phyloP scores from a whole-genome alignment of 2,888 invertebrate species.

The Oscheius sp. region DNA sequence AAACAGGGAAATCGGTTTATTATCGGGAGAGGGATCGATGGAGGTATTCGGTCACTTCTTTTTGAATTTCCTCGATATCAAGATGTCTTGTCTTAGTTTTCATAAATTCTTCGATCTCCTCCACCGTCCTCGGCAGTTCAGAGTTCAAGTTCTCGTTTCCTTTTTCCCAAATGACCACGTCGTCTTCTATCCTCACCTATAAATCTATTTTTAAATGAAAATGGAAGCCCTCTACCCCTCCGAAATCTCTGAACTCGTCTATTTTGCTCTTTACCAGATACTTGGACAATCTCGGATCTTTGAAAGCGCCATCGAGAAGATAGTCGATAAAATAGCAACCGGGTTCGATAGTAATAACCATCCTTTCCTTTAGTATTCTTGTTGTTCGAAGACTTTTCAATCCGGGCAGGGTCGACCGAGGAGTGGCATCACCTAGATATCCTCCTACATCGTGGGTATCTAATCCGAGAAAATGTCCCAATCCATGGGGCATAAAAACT shows the following conservation, averaged over 20 bases:
- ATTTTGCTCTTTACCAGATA: conserved; percentile 84
- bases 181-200: conserved; percentile 89
- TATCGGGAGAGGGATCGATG: background rate
- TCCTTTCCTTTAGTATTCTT: conserved; percentile 78
- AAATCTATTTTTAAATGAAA: background rate
- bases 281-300: conserved; percentile 78
- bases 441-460: conserved; percentile 98
- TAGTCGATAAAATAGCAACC: conserved; percentile 91
- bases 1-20: background rate
- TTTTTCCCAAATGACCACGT: conserved; percentile 84
- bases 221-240: conserved; percentile 78
- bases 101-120: conserved; percentile 71
- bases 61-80: background rate
- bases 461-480: conserved; percentile 92
- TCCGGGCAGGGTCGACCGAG: conserved; percentile 79
- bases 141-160: conserved; percentile 87
- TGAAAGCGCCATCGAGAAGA: conserved; percentile 83
- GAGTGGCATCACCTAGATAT: conserved; percentile 75
- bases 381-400: conserved; percentile 84
- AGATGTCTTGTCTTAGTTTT: background rate
- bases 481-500: conserved; percentile 92
- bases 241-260: conserved; percentile 83
- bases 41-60: conserved; percentile 7
- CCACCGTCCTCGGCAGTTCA: conserved; percentile 81
- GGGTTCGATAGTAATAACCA: conserved; percentile 83